phyloP scores from a whole-genome alignment of 2,888 invertebrate genomes.

The Luperina nickerlii region DNA sequence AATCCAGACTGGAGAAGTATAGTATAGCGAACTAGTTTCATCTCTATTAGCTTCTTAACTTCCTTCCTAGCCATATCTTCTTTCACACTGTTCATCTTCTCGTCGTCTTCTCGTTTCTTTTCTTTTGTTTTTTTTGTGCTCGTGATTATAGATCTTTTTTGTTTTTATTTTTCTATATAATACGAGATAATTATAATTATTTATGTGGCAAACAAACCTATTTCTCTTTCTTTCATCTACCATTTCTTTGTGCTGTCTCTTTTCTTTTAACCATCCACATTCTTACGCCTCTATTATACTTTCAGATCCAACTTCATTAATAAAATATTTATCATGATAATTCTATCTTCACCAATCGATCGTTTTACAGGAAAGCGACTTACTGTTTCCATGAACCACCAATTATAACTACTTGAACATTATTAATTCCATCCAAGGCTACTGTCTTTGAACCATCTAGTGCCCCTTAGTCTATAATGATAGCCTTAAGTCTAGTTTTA shows the following conservation, averaged over 20 bases:
- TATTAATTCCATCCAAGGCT: conserved; percentile 34
- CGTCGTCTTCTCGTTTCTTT: no score
- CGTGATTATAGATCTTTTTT: no score
- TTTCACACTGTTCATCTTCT: background rate
- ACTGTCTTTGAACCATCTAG: background rate
- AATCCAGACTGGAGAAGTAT: background rate
- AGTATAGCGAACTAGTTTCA: background rate
- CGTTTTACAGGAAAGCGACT: background rate
- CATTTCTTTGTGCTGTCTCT: background rate
- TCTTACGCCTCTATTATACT: background rate
- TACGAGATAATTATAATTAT: no score
- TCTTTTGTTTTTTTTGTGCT: no score
- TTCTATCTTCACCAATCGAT: background rate
- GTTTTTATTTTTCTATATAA: no score
- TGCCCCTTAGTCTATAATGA: conserved; percentile 3
- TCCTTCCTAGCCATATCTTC: background rate
- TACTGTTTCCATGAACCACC: background rate
- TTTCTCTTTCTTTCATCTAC: no score
- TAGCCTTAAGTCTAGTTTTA: background rate
- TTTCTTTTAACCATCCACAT: background rate
- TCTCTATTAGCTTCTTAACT: background rate
- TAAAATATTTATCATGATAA: conserved; percentile 11
- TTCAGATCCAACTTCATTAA: background rate
- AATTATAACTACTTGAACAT: conserved; percentile 25
- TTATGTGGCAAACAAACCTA: no score